Conservation (phyloP, 2,888 invertebrate species). For the Drosophila ustulata region DNA sequence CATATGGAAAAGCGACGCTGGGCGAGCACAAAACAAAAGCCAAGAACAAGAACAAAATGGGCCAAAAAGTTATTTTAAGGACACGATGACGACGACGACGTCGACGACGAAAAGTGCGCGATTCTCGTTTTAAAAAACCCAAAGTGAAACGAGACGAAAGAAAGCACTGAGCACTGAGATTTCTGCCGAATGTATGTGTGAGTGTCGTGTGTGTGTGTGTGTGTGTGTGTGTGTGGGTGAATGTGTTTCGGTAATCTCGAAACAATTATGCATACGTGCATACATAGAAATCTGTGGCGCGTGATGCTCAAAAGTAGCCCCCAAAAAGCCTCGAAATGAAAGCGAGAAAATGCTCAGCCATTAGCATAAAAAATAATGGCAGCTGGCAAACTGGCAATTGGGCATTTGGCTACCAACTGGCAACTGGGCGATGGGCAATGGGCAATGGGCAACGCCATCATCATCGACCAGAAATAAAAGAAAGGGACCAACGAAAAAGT, state of each 20-base stretch:
- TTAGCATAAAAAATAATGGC: constrained; percentile 79
- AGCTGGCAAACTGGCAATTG: constrained; percentile 29
- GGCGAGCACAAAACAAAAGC: constrained; percentile 56
- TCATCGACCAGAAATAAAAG: constrained; percentile 21
- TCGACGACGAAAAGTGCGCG: constrained; percentile 38
- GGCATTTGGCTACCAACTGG: constrained; percentile 38
- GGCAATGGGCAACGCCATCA: constrained; percentile 28
- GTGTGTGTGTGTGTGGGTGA: constrained; percentile 10
- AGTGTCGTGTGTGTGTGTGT: constrained; percentile 5
- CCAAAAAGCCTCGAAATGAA: constrained; percentile 73
- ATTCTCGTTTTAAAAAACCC: constrained; percentile 35
- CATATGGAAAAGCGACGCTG: constrained; percentile 20
- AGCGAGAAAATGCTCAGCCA: constrained; percentile 75
- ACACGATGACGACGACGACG: constrained; percentile 44
- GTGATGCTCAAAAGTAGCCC: constrained; percentile 71
- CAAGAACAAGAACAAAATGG: constrained; percentile 71
- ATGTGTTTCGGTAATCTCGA: constrained; percentile 66
- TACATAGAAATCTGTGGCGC: constrained; percentile 74
- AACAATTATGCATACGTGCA: constrained; percentile 81
- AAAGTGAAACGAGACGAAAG: constrained; percentile 39
- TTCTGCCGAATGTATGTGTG: constrained; percentile 1
- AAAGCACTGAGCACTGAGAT: constrained; percentile 19
- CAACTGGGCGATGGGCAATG: constrained; percentile 25
- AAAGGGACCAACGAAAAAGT: background rate
- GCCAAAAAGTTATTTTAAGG: constrained; percentile 82